Evolutionary conservation across 2,113 vertebrate genomes (phyloP), one percentile per base, ranked within the genome.

Genomic region (Onychostoma macrolepis): DNA sequence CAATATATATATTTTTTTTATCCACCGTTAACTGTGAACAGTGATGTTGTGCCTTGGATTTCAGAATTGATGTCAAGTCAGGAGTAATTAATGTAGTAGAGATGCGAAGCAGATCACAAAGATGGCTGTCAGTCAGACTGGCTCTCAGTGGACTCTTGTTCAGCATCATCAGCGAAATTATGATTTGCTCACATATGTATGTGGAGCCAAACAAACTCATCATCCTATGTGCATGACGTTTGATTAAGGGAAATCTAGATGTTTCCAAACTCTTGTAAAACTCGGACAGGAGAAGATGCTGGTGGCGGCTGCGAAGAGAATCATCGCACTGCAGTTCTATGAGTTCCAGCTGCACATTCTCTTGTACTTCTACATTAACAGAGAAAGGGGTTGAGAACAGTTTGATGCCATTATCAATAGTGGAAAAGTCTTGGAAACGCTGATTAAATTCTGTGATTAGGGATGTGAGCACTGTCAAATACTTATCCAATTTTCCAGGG

Each of bases 361-460:
- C 53, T 53, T 80, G 50, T 17, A 80, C 79, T 53, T 72, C 36
- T 43, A 71, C 56, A 13, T 81, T 50, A 61, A 36, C n/a, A 13
- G 61, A 67, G 58, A 82, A 82, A n/a, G 78, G 28, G 33, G 28
- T 80, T 21, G 48, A 80, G 79, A 80, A 80, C 50, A 38, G 30
- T 7, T 33, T 36, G 36, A n/a, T 58, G 30, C 15, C 0, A 0
- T 41, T 63, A 30, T 80, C 79, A 38, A 81, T 81, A 38, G 24
- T 33, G 41, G 33, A 13, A 81, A 56, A 36, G 30, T 63, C 79
- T 56, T 81, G 53, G 43, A 81, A 81, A 38, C 12, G 15, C 30
- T 41, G 30, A 21, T 80, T 61, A 36, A 63, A 33, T 41, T 82
- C 58, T 82, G 58, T 58, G 53, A 58, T 58, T 8, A 58, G 6